phyloP scores from a whole-genome alignment of 2,888 invertebrate genomes.

The Copidosoma aretas region DNA sequence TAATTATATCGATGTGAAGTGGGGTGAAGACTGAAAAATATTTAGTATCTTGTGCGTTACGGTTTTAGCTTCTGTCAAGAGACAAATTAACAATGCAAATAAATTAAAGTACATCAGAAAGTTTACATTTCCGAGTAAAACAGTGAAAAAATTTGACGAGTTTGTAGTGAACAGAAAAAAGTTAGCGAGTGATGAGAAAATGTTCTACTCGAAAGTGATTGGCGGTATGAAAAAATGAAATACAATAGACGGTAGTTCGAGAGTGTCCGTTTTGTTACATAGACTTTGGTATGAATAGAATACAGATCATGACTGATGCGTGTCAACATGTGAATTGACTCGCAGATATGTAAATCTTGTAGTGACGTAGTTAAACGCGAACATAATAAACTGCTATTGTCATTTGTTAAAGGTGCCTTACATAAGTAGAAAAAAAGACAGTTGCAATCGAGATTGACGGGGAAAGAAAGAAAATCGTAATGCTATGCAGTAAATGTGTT shows the following conservation, averaged over 20 bases:
- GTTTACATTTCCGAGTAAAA: slow-evolving; percentile 32
- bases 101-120: slow-evolving; percentile 30
- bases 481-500: slow-evolving; percentile 50
- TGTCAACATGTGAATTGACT: slow-evolving; percentile 20
- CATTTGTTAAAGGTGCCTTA: slow-evolving; percentile 63
- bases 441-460: slow-evolving; percentile 35
- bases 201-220: slow-evolving; percentile 12
- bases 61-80: slow-evolving; percentile 33
- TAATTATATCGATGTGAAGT: slow-evolving; percentile 34
- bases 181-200: slow-evolving; percentile 9
- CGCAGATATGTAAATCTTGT: slow-evolving; percentile 26
- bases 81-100: slow-evolving; percentile 12
- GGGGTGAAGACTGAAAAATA: slow-evolving; percentile 41
- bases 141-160: slow-evolving; percentile 8
- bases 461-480: slow-evolving; percentile 47
- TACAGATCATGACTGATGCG: slow-evolving; percentile 34
- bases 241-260: slow-evolving; percentile 23
- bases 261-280: slow-evolving; percentile 40
- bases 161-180: background rate
- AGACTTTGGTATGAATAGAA: slow-evolving; percentile 37
- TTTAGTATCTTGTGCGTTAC: slow-evolving; percentile 39
- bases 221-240: slow-evolving; percentile 16
- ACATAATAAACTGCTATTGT: slow-evolving; percentile 43
- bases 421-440: slow-evolving; percentile 51
- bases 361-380: slow-evolving; percentile 22